phyloP scores from a whole-genome alignment of 2,113 vertebrate genomes.

The Entomyzon cyanotis region DNA sequence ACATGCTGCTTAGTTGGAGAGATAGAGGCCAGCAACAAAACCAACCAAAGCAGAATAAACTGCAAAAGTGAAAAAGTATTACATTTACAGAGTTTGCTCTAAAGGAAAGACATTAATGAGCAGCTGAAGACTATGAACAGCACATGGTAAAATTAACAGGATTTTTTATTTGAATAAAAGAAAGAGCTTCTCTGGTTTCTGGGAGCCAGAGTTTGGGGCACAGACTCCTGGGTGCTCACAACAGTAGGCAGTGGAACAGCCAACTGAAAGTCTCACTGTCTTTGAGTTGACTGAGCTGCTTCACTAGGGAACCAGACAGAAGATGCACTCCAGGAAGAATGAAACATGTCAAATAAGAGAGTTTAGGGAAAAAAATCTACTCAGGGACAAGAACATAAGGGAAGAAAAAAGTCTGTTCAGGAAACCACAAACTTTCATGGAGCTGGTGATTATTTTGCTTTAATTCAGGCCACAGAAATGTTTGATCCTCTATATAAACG shows the following conservation, averaged over 20 bases:
- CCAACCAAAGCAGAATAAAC: not conserved
- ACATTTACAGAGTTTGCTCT: not conserved
- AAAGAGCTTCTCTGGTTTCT: not conserved
- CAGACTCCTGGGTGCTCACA: not conserved
- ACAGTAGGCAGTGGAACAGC: not conserved
- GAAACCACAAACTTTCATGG: not conserved
- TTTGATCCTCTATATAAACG: slow-evolving; percentile 21
- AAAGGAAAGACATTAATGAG: not conserved
- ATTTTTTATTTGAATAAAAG: not conserved
- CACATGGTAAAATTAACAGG: not conserved
- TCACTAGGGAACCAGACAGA: not conserved
- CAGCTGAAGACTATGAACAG: not conserved
- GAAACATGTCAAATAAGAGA: not conserved
- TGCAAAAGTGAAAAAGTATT: not conserved
- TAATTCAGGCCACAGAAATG: slow-evolving; percentile 48
- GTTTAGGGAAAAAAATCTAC: not conserved
- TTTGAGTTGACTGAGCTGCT: not conserved
- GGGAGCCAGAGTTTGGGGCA: not conserved
- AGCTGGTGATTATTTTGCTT: slow-evolving; percentile 15
- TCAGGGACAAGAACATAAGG: not conserved
- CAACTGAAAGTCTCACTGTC: not conserved
- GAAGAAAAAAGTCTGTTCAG: not conserved
- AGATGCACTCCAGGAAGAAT: not conserved
- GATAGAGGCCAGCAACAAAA: not conserved
- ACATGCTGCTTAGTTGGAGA: not conserved